phyloP scores from a whole-genome alignment of 2,888 invertebrate species.

The Aspidiotus rigidus region DNA sequence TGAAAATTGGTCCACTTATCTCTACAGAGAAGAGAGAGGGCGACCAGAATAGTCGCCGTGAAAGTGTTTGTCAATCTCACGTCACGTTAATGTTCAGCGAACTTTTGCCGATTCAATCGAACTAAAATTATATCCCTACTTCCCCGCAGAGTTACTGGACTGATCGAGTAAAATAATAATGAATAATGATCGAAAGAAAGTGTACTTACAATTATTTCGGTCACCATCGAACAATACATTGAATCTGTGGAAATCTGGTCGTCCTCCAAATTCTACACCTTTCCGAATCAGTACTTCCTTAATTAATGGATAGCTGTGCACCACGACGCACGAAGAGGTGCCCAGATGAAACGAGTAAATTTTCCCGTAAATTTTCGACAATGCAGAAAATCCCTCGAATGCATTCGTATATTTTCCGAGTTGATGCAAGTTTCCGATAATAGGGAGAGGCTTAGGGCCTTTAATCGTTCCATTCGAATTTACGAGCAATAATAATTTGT shows the following conservation, averaged over 20 bases:
- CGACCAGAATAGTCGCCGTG: too few species aligned
- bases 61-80: too few species aligned
- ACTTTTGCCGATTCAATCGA: too few species aligned
- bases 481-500: background rate
- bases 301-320: constrained; percentile 62
- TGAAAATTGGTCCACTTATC: too few species aligned
- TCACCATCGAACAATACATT: constrained; percentile 75
- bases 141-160: too few species aligned
- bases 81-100: too few species aligned
- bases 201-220: constrained; percentile 73
- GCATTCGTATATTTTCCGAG: constrained; percentile 56
- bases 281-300: constrained; percentile 68
- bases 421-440: constrained; percentile 62
- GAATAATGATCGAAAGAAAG: too few species aligned
- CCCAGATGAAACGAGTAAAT: constrained; percentile 63
- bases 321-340: constrained; percentile 59
- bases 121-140: too few species aligned
- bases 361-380: constrained; percentile 61
- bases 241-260: constrained; percentile 72
- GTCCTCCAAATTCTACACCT: constrained; percentile 70
- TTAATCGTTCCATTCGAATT: constrained; percentile 7
- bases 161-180: too few species aligned
- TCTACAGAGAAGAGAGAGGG: too few species aligned
- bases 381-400: constrained; percentile 61
- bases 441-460: constrained; percentile 58